These are phyloP conservation scores for Pollimyrus isidori DNA, from an alignment of 2,113 vertebrate genomes.

Conservation along the genomic window DNA sequence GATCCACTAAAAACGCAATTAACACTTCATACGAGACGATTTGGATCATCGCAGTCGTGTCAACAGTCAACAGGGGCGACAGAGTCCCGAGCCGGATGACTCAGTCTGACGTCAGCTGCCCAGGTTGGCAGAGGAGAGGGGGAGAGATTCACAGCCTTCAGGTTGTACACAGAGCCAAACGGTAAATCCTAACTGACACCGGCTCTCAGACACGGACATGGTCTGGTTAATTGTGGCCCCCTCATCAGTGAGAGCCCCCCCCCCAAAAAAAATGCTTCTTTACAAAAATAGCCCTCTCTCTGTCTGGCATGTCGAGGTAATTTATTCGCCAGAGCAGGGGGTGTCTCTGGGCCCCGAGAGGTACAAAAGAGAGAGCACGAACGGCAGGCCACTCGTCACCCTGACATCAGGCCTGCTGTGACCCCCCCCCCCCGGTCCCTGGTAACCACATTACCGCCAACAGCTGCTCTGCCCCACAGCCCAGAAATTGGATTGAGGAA, in stretches of 20 bases:
- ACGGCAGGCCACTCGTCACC: constrained; percentile 49
- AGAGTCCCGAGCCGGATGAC: not conserved
- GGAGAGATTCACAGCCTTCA: not conserved
- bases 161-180: not conserved
- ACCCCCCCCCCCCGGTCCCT: constrained; percentile 68
- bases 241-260: constrained; percentile 51
- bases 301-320: not conserved
- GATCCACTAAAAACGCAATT: constrained; percentile 70
- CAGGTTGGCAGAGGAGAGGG: not conserved
- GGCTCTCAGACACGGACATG: not conserved
- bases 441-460: constrained; percentile 88
- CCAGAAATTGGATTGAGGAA: constrained; percentile 88
- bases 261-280: constrained; percentile 30
- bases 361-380: constrained; percentile 49
- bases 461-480: constrained; percentile 85
- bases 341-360: constrained; percentile 36
- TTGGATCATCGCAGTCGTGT: constrained; percentile 66
- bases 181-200: not conserved
- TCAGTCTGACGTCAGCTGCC: not conserved
- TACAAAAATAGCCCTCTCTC: constrained; percentile 37
- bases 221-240: not conserved
- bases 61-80: constrained; percentile 44
- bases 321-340: constrained; percentile 29
- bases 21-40: constrained; percentile 66
- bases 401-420: constrained; percentile 66